Conservation (phyloP, 1,140 invertebrate genomes). For the Drosophila pseudoobscura region DNA sequence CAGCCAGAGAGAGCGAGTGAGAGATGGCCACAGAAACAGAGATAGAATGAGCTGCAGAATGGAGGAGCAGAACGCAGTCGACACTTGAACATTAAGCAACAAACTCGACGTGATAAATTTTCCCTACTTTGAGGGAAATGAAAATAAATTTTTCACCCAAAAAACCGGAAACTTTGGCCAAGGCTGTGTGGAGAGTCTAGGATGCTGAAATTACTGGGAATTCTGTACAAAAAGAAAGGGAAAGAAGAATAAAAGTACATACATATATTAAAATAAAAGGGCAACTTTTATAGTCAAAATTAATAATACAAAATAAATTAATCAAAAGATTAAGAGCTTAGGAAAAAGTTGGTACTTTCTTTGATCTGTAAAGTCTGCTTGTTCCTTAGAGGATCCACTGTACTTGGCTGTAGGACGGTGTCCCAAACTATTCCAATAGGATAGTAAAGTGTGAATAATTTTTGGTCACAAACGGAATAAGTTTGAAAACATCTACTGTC, state of each 20-base stretch:
- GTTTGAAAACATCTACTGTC: too few relatives aligned
- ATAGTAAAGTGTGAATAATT: too few relatives aligned
- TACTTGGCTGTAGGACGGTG: too few relatives aligned
- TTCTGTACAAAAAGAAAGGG: neutral
- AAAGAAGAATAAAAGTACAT: slow-evolving; percentile 15
- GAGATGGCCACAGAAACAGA: neutral
- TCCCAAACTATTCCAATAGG: too few relatives aligned
- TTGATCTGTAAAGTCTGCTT: too few relatives aligned
- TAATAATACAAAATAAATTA: too few relatives aligned
- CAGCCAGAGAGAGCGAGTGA: slow-evolving; percentile 1
- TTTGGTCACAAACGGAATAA: too few relatives aligned
- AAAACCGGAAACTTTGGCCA: slow-evolving; percentile 13
- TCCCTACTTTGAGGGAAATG: slow-evolving; percentile 34
- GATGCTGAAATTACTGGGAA: slow-evolving; percentile 25
- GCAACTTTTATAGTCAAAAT: neutral
- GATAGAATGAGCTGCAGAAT: neutral
- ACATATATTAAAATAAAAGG: neutral
- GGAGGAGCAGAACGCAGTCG: slow-evolving; percentile 9
- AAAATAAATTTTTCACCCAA: slow-evolving; percentile 43
- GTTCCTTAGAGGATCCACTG: too few relatives aligned
- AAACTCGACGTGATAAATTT: slow-evolving; percentile 56
- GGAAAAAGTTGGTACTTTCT: too few relatives aligned
- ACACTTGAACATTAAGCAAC: slow-evolving; percentile 57
- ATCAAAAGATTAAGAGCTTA: too few relatives aligned
- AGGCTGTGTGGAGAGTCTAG: neutral